A percentile compares a stretch with the other conserved stretches of the same genome.
Evolutionary conservation across 2,888 invertebrate genomes (phyloP).

Genomic region (Torymus texanus): DNA sequence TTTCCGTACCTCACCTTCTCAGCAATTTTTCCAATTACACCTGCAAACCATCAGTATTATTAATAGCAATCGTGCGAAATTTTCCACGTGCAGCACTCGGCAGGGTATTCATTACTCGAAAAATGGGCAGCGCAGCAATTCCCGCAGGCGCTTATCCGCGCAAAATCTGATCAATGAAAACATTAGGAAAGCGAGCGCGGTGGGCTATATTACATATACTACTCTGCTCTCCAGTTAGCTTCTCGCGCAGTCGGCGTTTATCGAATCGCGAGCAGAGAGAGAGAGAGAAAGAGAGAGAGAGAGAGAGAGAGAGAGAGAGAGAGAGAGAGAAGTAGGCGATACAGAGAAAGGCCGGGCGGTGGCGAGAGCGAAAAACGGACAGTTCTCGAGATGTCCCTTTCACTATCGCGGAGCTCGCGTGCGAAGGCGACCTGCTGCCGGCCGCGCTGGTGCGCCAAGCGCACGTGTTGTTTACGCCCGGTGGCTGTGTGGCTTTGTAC

Average conservation of each 20-base stretch:
- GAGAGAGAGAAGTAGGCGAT: constrained; percentile 12
- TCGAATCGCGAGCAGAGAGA: background rate
- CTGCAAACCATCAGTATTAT: background rate
- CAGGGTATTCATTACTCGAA: background rate
- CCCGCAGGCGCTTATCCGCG: background rate
- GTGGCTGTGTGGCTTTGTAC: background rate
- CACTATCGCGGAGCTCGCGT: constrained; percentile 46
- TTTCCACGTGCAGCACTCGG: background rate
- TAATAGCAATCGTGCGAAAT: constrained; percentile 21
- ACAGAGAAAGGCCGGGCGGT: background rate
- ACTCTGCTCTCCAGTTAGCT: too few relatives aligned
- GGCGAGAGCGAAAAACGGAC: constrained; percentile 12
- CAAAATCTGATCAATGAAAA: constrained; percentile 18
- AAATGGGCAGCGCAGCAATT: background rate
- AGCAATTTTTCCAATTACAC: constrained; percentile 17
- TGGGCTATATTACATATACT: background rate
- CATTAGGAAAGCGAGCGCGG: constrained; percentile 10
- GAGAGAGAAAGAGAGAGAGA: background rate
- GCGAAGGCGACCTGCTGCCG: constrained; percentile 4
- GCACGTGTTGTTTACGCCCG: constrained; percentile 10
- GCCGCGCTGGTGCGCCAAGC: constrained; percentile 7
- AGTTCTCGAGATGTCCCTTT: constrained; percentile 41
- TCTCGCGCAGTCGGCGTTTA: too few relatives aligned
- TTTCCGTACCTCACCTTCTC: background rate
- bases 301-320: background rate